Evolutionary conservation across 1,140 invertebrate species (phyloP), one percentile per base, ranked within the genome.

Genomic region (Physella acuta): DNA sequence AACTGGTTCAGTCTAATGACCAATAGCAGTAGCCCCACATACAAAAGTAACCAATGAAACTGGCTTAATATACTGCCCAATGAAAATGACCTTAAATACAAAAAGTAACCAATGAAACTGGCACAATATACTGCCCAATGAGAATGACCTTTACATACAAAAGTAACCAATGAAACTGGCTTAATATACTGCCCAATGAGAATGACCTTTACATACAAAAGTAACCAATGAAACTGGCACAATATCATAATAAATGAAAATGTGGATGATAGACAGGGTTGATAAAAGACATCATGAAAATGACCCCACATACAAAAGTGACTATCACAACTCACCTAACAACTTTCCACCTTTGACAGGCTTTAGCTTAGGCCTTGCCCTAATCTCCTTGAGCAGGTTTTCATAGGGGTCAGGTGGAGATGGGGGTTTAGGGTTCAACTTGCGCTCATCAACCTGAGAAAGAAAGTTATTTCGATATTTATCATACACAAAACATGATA

Each of bases 321-420:
- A n/a, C n/a, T n/a, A n/a, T n/a, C n/a, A n/a, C n/a, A 1, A 72
- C 76, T 64, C 73, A 81, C 78, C 80, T 24, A 79, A 66, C 63
- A 77, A 66, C 66, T 70, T 75, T 26, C 79, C 75, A 26, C 77
- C 73, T 28, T 70, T 76, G 33, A 81, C 77, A 26, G 81, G 79
- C 62, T 70, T 75, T 24, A 82, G 71, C 70, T 78, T 78, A 36
- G 74, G 75, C 51, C 78, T 65, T 39, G 71, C 62, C 20, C 93
- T 90, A 73, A 97, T 97, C 66, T 93, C 94, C 68, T 93, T 91
- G 86, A 98, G 90, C 0, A 98, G 87, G 74, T 91, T 88, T 85
- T 98, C 94, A 69, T 93, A 87, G 0, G 93, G 90, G 17, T 92
- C 92, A 14, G 90, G 88, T 66, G 89, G 88, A 55, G 89, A 88